Evolutionary conservation across 2,797 vertebrate genomes (phyloP).

Genomic region (Diceros bicornis): DNA sequence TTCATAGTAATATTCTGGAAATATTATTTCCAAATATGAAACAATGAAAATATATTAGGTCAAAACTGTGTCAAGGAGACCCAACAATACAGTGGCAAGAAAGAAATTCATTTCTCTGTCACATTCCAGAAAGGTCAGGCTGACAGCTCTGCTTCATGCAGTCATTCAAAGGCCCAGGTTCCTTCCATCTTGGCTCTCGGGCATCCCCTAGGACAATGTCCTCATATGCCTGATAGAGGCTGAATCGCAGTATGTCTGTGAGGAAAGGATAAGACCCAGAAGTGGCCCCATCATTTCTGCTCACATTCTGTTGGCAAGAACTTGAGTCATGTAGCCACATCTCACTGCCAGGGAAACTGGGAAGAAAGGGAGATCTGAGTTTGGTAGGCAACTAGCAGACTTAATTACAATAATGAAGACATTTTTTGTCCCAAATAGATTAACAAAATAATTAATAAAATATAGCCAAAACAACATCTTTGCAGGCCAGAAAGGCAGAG

Average conservation of each 20-base stretch:
- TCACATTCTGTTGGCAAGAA: not conserved
- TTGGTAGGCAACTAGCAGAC: not conserved
- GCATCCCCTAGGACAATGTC: too few species aligned
- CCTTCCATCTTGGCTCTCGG: not conserved
- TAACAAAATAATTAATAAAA: not conserved
- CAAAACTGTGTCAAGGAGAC: not conserved
- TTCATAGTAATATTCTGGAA: not conserved
- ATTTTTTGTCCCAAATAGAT: not conserved
- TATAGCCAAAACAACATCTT: not conserved
- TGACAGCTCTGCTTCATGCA: not conserved
- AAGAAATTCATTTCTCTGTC: not conserved
- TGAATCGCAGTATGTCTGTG: not conserved
- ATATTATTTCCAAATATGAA: not conserved
- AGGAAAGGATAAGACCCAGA: not conserved
- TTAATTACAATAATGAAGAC: not conserved
- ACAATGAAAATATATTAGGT: not conserved
- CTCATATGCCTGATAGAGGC: not conserved
- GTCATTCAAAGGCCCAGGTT: not conserved
- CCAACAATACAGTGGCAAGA: not conserved
- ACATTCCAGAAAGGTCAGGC: not conserved
- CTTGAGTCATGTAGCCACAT: not conserved
- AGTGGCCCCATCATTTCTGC: not conserved
- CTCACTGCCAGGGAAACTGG: not conserved
- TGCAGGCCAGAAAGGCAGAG: not conserved
- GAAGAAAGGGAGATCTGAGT: not conserved